These are phyloP conservation scores for Centropyge bicolor DNA, from an alignment of 2,797 vertebrate genomes.

Conservation along the genomic window DNA sequence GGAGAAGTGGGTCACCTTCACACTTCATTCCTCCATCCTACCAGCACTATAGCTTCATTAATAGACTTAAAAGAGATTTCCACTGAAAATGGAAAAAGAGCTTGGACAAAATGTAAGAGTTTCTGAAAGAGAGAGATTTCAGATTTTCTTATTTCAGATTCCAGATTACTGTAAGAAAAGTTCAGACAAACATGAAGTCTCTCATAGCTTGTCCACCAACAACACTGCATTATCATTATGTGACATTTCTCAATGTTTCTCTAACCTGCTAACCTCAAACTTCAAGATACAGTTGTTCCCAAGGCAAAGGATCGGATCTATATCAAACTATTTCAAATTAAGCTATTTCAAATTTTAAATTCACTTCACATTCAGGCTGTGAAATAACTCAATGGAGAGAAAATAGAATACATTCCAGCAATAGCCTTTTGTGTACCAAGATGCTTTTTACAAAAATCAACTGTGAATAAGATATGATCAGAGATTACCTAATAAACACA, in stretches of 20 bases:
- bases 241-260: not conserved
- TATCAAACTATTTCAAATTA: too few species aligned
- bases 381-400: not conserved
- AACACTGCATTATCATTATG: not conserved
- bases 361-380: not conserved
- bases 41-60: slow-evolving; percentile 66
- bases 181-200: slow-evolving; percentile 13
- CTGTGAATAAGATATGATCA: not conserved
- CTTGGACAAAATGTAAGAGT: not conserved
- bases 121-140: not conserved
- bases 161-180: not conserved
- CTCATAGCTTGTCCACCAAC: not conserved
- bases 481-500: not conserved
- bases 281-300: slow-evolving; percentile 2
- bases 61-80: slow-evolving; percentile 51
- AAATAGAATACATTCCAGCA: not conserved
- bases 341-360: not conserved
- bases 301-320: not conserved
- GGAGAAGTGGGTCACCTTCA: slow-evolving; percentile 86
- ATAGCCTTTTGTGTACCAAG: not conserved
- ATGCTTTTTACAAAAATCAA: not conserved
- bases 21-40: slow-evolving; percentile 59
- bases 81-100: slow-evolving; percentile 34
- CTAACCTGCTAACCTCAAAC: not conserved
- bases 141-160: not conserved